A percentile compares a stretch with the other conserved stretches of the same genome.
Evolutionary conservation across 2,113 vertebrate genomes (phyloP).

Genomic region (Sapajus apella): DNA sequence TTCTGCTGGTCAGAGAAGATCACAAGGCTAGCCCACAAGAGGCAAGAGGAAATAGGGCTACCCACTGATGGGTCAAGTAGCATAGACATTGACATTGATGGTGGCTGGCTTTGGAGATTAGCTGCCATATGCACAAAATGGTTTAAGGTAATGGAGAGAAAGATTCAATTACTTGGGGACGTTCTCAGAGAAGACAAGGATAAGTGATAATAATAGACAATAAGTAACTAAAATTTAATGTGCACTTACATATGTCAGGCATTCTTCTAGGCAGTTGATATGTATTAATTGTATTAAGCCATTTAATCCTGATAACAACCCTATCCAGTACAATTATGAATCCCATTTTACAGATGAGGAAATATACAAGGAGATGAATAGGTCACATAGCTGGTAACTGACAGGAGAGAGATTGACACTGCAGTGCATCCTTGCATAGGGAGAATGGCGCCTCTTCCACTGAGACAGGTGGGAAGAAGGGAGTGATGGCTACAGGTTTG

Average conservation of each 20-base stretch:
- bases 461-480: not conserved
- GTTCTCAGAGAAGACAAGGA: not conserved
- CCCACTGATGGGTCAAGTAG: not conserved
- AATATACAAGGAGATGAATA: not conserved
- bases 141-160: not conserved
- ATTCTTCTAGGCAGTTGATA: not conserved
- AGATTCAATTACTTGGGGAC: not conserved
- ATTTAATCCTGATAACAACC: not conserved
- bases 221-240: not conserved
- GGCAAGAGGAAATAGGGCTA: not conserved
- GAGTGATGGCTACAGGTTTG: not conserved
- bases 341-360: not conserved
- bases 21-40: not conserved
- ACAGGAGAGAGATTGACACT: not conserved
- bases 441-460: not conserved
- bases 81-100: not conserved
- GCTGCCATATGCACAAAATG: not conserved
- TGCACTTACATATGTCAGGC: not conserved
- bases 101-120: not conserved
- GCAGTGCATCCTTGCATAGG: not conserved
- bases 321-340: not conserved
- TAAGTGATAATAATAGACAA: not conserved
- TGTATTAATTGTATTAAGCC: not conserved
- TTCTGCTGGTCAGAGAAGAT: not conserved
- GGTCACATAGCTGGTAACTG: not conserved